These are phyloP conservation scores for Vanacampus margaritifer DNA, from an alignment of 2,113 vertebrate genomes.

Conservation along the genomic window DNA sequence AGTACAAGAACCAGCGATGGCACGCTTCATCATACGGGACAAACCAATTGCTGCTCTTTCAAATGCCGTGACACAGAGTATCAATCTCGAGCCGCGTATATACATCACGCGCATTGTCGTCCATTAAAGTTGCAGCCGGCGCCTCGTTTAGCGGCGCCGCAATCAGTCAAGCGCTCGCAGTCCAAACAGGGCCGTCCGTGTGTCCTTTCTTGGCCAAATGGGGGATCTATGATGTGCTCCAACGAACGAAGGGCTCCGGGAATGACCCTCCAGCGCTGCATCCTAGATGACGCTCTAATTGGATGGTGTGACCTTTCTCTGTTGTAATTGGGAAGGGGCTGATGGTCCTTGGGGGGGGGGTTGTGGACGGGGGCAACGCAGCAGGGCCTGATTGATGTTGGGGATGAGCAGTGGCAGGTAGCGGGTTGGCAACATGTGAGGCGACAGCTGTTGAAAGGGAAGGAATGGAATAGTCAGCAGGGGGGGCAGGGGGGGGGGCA, in stretches of 20 bases:
- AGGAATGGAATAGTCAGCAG: conserved; percentile 11
- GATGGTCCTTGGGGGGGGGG: conserved; percentile 21
- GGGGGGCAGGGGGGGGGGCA: no score
- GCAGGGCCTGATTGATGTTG: conserved; percentile 61
- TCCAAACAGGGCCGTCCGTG: conserved; percentile 14
- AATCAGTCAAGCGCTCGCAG: conserved; percentile 29
- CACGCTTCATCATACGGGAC: conserved; percentile 41
- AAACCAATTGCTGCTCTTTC: conserved; percentile 24
- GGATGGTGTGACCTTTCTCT: conserved; percentile 67
- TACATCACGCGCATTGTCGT: not conserved
- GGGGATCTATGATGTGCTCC: conserved; percentile 45
- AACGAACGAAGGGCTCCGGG: conserved; percentile 33
- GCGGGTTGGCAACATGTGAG: conserved; percentile 54
- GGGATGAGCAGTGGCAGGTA: conserved; percentile 58
- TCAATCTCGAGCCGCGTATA: conserved; percentile 23
- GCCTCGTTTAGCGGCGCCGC: conserved; percentile 12
- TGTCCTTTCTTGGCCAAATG: conserved; percentile 17
- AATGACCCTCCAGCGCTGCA: conserved; percentile 47
- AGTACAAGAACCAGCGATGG: conserved; percentile 48
- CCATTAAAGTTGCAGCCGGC: conserved; percentile 6
- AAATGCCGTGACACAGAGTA: conserved; percentile 41
- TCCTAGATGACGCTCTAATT: conserved; percentile 69
- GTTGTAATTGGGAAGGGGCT: conserved; percentile 57
- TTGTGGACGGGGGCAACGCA: conserved; percentile 48
- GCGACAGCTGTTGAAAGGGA: conserved; percentile 48